These are phyloP conservation scores for Odontothrips loti DNA, from an alignment of 2,888 invertebrate genomes.

Conservation along the genomic window DNA sequence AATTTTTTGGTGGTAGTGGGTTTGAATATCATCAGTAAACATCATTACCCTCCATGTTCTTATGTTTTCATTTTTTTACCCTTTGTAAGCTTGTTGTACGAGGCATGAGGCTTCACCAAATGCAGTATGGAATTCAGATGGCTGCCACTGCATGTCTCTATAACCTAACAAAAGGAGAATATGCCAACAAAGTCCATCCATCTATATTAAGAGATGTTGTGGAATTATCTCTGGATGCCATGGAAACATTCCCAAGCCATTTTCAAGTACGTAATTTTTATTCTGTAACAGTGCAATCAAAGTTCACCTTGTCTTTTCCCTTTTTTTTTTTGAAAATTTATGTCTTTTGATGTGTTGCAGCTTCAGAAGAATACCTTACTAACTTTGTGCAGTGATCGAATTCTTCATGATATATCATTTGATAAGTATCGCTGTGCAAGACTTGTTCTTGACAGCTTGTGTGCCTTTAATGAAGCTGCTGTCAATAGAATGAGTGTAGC, in stretches of 20 bases:
- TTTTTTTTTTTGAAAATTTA: not conserved
- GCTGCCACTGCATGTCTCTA: slow-evolving; percentile 71
- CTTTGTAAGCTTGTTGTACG: slow-evolving; percentile 41
- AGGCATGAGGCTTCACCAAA: slow-evolving; percentile 51
- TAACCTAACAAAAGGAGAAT: slow-evolving; percentile 63
- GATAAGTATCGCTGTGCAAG: slow-evolving; percentile 63
- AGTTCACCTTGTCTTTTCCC: not conserved
- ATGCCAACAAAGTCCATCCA: slow-evolving; percentile 61
- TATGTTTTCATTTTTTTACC: not conserved
- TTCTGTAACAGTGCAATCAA: not conserved
- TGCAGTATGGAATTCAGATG: slow-evolving; percentile 63
- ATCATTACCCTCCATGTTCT: not conserved
- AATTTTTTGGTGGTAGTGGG: not conserved
- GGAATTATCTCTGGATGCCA: slow-evolving; percentile 60
- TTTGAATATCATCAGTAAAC: not conserved
- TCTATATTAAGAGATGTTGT: slow-evolving; percentile 58
- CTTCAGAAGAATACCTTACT: slow-evolving; percentile 68
- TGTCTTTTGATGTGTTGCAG: slow-evolving; percentile 41
- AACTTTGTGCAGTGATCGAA: slow-evolving; percentile 69
- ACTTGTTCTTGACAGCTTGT: slow-evolving; percentile 67
- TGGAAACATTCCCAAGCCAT: slow-evolving; percentile 63
- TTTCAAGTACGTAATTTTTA: slow-evolving; percentile 50
- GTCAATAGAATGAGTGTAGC: slow-evolving; percentile 77
- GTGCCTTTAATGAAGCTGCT: slow-evolving; percentile 61
- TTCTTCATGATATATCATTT: slow-evolving; percentile 64